Conservation (phyloP, 2,797 vertebrate species). For the Ctenopoma kingsleyae region DNA sequence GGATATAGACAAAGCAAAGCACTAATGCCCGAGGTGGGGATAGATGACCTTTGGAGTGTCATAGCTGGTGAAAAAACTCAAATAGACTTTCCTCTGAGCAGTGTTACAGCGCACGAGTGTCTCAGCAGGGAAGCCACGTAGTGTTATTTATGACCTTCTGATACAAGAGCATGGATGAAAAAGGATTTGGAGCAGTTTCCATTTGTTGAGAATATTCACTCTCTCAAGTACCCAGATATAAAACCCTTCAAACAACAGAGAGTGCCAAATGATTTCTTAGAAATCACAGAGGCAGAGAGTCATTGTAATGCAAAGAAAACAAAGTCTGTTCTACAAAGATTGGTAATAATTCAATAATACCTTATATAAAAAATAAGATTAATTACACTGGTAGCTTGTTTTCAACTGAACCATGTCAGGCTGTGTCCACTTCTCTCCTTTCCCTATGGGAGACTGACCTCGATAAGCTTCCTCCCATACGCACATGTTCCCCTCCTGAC, state of each 20-base stretch:
- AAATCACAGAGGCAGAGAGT: constrained; percentile 10
- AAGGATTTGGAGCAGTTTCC: constrained; percentile 39
- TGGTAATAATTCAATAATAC: neutral
- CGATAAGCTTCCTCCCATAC: neutral
- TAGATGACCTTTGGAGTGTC: constrained; percentile 40
- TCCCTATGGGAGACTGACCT: neutral
- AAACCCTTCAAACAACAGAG: constrained; percentile 24
- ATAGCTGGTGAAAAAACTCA: constrained; percentile 46
- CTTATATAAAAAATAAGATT: neutral
- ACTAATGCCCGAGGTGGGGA: constrained; percentile 20
- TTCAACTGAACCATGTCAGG: neutral
- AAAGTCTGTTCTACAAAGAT: neutral
- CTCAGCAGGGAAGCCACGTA: constrained; percentile 30
- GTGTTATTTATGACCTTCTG: constrained; percentile 46
- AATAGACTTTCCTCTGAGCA: constrained; percentile 49
- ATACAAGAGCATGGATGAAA: constrained; percentile 41
- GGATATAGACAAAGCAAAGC: constrained; percentile 13
- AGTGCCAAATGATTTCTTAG: neutral
- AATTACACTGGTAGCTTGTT: neutral
- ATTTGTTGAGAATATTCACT: constrained; percentile 44
- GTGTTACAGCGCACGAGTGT: constrained; percentile 40
- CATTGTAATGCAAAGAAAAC: no score
- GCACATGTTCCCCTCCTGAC: neutral
- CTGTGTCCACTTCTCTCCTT: neutral
- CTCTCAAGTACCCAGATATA: constrained; percentile 17